These are phyloP conservation scores for Drosophila repleta DNA, from an alignment of 1,140 invertebrate genomes.

Conservation along the genomic window DNA sequence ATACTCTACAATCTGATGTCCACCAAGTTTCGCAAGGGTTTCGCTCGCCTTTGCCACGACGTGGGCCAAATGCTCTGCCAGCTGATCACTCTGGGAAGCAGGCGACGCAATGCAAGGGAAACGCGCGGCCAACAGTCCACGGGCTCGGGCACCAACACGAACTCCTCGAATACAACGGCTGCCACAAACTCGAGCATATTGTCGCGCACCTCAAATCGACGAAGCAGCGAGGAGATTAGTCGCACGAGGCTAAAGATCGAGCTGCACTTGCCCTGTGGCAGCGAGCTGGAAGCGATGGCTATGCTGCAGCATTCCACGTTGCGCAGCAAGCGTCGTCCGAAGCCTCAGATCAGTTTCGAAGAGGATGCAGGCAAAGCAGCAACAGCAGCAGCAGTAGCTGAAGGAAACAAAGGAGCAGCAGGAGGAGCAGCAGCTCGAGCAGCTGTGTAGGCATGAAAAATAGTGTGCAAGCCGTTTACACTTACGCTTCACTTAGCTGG, in stretches of 20 bases:
- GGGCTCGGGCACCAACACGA: conserved; percentile 64
- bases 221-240: conserved; percentile 70
- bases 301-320: conserved; percentile 64
- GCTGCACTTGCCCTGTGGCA: conserved; percentile 70
- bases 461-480: conserved; percentile 74
- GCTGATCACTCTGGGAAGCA: conserved; percentile 56
- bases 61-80: conserved; percentile 59
- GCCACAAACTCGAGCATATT: conserved; percentile 75
- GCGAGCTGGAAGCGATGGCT: conserved; percentile 72
- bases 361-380: conserved; percentile 34
- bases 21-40: conserved; percentile 95
- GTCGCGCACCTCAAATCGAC: conserved; percentile 74
- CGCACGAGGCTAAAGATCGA: conserved; percentile 74
- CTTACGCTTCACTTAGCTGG: conserved; percentile 71
- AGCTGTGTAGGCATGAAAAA: conserved; percentile 46
- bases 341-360: conserved; percentile 77
- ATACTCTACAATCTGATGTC: conserved; percentile 96
- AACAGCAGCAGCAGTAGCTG: background rate
- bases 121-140: conserved; percentile 52
- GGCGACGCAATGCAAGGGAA: conserved; percentile 16
- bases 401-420: conserved; percentile 4
- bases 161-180: conserved; percentile 61
- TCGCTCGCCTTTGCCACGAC: conserved; percentile 87
- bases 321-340: conserved; percentile 44
- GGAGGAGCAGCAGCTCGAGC: background rate